Percentiles rank a stretch among this genome's conserved stretches.
These are phyloP conservation scores for Hylaea fasciaria DNA, from an alignment of 2,888 invertebrate genomes.

Conservation along the genomic window DNA sequence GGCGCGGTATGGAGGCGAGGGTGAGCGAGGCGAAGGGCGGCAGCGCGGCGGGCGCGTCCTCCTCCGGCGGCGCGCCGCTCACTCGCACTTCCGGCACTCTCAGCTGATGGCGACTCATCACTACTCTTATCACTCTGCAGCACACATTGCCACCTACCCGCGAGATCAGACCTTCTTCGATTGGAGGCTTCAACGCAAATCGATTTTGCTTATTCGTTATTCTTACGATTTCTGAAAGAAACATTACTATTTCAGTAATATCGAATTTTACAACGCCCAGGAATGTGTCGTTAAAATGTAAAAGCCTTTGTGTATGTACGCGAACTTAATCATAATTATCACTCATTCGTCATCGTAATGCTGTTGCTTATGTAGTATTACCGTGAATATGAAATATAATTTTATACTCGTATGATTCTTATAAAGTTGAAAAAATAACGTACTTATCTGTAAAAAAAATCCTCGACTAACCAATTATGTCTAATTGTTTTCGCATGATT, in stretches of 20 bases:
- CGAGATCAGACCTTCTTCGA: conserved; percentile 1
- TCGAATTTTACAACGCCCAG: not conserved
- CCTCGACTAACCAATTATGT: too few relatives aligned
- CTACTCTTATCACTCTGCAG: conserved; percentile 69
- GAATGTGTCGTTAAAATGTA: conserved; percentile 20
- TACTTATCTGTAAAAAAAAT: too few relatives aligned
- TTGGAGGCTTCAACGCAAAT: not conserved
- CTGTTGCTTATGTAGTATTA: too few relatives aligned
- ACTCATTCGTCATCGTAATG: too few relatives aligned
- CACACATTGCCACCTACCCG: conserved; percentile 31
- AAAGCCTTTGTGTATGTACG: not conserved
- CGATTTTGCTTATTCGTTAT: not conserved
- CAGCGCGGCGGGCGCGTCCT: conserved; percentile 72
- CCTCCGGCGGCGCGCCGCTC: conserved; percentile 82
- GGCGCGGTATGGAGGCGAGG: conserved; percentile 84
- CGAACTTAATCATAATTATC: not conserved
- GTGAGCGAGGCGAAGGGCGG: conserved; percentile 77
- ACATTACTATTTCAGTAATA: not conserved
- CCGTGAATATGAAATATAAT: too few relatives aligned
- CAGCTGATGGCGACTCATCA: conserved; percentile 84
- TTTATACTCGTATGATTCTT: too few relatives aligned
- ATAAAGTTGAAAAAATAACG: too few relatives aligned
- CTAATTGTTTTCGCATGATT: too few relatives aligned
- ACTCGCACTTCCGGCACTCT: conserved; percentile 89
- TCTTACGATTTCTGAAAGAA: conserved; percentile 1